Conservation (phyloP, 2,113 vertebrate genomes). For the Diadophis punctatus region DNA sequence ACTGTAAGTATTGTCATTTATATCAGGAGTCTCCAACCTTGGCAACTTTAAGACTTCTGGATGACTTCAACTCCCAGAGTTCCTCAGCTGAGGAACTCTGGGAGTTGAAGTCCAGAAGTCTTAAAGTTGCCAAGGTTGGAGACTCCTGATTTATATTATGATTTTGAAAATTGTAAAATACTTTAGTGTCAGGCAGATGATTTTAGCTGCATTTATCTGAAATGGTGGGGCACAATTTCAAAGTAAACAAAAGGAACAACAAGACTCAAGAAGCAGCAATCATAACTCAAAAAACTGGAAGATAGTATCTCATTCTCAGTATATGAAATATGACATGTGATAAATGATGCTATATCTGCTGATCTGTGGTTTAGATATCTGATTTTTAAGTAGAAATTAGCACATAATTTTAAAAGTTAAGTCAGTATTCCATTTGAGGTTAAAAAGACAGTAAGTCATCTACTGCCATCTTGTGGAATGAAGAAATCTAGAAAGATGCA, state of each 20-base stretch:
- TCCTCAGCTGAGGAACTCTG: too few species aligned
- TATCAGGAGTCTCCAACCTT: too few species aligned
- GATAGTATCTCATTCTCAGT: neutral
- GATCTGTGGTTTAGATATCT: neutral
- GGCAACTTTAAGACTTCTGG: too few species aligned
- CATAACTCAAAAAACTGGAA: neutral
- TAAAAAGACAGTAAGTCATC: fast-evolving
- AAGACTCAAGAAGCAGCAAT: neutral
- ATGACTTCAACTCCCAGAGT: too few species aligned
- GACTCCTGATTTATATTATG: neutral
- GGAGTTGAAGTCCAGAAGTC: too few species aligned
- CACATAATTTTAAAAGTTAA: neutral
- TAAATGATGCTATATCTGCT: neutral
- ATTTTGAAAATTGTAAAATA: neutral
- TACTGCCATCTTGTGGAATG: conserved; percentile 52
- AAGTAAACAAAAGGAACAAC: neutral
- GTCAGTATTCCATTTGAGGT: neutral
- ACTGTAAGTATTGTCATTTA: neutral
- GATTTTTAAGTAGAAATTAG: neutral
- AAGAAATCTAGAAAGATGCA: fast-evolving
- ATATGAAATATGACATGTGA: neutral
- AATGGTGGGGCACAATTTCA: neutral
- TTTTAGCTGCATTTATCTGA: neutral
- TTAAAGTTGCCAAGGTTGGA: too few species aligned
- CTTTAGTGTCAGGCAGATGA: neutral